Evolutionary conservation across 2,888 invertebrate genomes (phyloP), one percentile per base, ranked within the genome.

Genomic region (Scotopteryx bipunctaria): DNA sequence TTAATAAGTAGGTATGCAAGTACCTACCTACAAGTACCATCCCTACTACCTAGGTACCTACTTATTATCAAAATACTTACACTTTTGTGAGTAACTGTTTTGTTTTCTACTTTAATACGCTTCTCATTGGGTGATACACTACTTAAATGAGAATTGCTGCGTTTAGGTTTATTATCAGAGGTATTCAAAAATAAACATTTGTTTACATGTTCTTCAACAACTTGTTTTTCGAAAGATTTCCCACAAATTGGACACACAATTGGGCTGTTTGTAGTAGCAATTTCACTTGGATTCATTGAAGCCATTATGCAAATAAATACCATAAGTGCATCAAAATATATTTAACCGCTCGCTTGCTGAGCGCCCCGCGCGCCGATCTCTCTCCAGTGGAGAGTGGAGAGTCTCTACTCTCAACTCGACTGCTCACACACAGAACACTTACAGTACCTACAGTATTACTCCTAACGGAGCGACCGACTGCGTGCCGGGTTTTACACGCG

Each of bases 151-250:
- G 70, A 68, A 51, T 64, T 74, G 55, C 56, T 70, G 62, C 86
- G 78, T 64, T 85, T 86, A 8, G 47, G 47, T 41, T 51, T 66
- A 33, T n/a, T 49, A 8, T 33, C 52, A 3, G 66, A 44, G 19
- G 78, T 69, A 61, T 93, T 93, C 21, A 95, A 78, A 83, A 95
- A 95, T 63, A 95, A 87, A 77, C 95, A 95, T 75, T 91, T 94
- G 69, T 93, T 93, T 0, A 91, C 94, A 73, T 95, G 95, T 57
- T 84, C 81, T 77, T 94, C 93, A 48, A 95, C 93, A 19, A 85
- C 65, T 11, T 74, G 63, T 38, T 81, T 66, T 14, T 86, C 65
- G 79, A 92, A 94, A 16, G 73, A 66, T 72, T 92, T 92, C 46
- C 79, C 84, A 74, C 95, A 95, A 45, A 95, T 88, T 1, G 95